Conservation (phyloP, 2,113 vertebrate genomes). For the Beaufortia kweichowensis region DNA sequence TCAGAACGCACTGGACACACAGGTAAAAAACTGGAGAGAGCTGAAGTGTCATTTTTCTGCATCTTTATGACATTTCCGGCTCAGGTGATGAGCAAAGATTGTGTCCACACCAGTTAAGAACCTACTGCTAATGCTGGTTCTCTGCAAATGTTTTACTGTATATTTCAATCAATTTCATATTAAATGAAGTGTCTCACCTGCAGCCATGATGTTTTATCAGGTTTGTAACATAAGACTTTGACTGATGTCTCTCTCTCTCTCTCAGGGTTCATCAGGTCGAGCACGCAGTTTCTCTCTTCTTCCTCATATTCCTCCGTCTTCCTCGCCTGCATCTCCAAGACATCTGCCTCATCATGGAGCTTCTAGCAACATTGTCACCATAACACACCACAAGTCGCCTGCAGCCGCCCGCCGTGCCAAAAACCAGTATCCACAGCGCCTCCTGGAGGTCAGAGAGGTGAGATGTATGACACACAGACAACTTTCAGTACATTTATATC, state of each 20-base stretch:
- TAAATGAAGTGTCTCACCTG: no score
- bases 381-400: conserved; percentile 37
- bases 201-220: no score
- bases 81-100: no score
- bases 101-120: no score
- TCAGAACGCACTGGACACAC: conserved; percentile 63
- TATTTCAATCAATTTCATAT: no score
- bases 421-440: conserved; percentile 51
- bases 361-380: conserved; percentile 27
- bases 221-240: no score
- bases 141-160: no score
- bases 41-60: no score
- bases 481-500: no score
- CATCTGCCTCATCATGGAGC: conserved; percentile 12
- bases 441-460: conserved; percentile 68
- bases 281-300: conserved; percentile 36
- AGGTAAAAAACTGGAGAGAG: conserved; percentile 67
- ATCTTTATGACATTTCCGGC: no score
- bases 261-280: conserved; percentile 19
- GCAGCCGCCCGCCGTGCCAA: conserved; percentile 32
- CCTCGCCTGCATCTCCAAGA: conserved; percentile 45
- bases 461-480: conserved; percentile 32
- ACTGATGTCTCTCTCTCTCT: background rate
- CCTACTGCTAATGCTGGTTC: no score
- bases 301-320: conserved; percentile 42